Conservation (phyloP, 2,113 vertebrate species). For the Orthonyx spaldingii region DNA sequence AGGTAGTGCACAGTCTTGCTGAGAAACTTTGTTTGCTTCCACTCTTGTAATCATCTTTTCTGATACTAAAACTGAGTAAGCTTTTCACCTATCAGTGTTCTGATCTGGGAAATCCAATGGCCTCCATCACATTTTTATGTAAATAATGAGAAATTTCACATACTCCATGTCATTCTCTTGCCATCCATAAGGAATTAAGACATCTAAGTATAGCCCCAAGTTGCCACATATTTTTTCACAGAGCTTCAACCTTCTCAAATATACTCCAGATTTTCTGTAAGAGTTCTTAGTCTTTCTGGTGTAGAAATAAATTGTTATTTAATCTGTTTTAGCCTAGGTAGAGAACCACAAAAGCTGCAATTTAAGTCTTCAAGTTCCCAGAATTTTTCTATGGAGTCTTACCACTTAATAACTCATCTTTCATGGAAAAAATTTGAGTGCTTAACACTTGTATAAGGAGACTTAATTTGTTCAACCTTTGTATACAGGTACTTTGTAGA, state of each 20-base stretch:
- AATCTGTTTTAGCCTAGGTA: background rate
- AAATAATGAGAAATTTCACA: background rate
- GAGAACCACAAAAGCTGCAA: background rate
- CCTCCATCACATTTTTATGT: background rate
- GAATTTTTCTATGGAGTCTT: background rate
- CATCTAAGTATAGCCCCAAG: background rate
- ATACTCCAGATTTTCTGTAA: background rate
- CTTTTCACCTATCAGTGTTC: background rate
- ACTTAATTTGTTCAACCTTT: background rate
- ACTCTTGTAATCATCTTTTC: background rate
- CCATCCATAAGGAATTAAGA: background rate
- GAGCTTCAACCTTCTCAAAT: background rate
- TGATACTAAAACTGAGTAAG: background rate
- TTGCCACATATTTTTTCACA: background rate
- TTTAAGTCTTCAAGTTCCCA: background rate
- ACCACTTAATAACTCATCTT: background rate
- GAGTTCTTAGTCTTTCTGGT: background rate
- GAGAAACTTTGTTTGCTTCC: background rate
- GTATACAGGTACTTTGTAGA: background rate
- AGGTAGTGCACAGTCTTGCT: background rate
- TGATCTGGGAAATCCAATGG: background rate
- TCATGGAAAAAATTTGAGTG: background rate
- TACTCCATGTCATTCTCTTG: background rate
- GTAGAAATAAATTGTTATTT: background rate
- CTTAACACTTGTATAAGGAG: background rate